Evolutionary conservation across 2,797 vertebrate species (phyloP).

Genomic region (Potorous gilbertii): DNA sequence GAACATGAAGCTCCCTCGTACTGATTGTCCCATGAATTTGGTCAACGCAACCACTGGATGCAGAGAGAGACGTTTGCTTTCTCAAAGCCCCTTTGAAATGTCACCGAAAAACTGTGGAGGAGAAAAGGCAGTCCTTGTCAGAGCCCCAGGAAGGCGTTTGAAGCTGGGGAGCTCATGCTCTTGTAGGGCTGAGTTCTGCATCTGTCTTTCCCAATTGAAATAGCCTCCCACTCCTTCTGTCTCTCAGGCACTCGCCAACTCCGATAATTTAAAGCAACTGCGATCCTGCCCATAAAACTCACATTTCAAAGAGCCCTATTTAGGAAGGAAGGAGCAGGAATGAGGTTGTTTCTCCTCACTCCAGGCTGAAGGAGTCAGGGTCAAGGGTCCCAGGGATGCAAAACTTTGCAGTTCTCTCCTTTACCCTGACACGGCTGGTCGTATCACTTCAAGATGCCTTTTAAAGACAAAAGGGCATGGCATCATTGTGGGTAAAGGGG

Average conservation of each 20-base stretch:
- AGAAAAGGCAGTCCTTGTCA: slow-evolving; percentile 58
- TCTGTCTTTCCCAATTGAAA: slow-evolving; percentile 83
- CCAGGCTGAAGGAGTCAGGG: slow-evolving; percentile 44
- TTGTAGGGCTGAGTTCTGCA: slow-evolving; percentile 76
- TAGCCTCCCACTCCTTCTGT: slow-evolving; percentile 83
- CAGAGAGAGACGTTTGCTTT: slow-evolving; percentile 47
- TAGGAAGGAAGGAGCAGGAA: slow-evolving; percentile 71
- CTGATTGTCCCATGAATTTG: slow-evolving; percentile 52
- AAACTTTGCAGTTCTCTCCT: slow-evolving; percentile 6
- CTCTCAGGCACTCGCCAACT: slow-evolving; percentile 83
- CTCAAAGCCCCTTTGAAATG: slow-evolving; percentile 65
- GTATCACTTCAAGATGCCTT: slow-evolving; percentile 18
- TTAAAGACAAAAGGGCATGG: slow-evolving; percentile 23
- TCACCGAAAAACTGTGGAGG: neutral
- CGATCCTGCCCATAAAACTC: slow-evolving; percentile 84
- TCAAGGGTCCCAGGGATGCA: slow-evolving; percentile 52
- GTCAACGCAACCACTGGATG: slow-evolving; percentile 66
- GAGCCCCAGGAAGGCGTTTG: slow-evolving; percentile 65
- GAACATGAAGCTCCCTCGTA: slow-evolving; percentile 50
- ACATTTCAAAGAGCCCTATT: slow-evolving; percentile 79
- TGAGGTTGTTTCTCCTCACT: slow-evolving; percentile 22
- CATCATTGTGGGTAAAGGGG: neutral
- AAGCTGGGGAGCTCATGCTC: slow-evolving; percentile 75
- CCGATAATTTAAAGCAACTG: slow-evolving; percentile 90
- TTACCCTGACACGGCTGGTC: neutral